Conservation (phyloP, 2,797 vertebrate species). For the Chromobotia macracanthus region DNA sequence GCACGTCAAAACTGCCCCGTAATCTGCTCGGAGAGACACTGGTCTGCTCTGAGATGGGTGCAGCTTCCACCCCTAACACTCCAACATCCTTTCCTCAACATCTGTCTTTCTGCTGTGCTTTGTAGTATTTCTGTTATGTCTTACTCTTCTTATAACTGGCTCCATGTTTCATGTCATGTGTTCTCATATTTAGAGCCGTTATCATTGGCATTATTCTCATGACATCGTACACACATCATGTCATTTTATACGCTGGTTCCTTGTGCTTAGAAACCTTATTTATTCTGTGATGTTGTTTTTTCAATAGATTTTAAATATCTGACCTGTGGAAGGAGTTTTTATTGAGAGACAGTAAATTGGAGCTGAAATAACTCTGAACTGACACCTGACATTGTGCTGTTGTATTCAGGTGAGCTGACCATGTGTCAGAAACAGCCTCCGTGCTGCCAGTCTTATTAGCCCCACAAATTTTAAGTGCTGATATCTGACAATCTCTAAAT, state of each 20-base stretch:
- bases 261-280: constrained; percentile 17
- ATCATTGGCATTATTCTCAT: neutral
- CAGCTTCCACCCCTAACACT: constrained; percentile 47
- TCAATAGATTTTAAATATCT: neutral
- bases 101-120: constrained; percentile 6
- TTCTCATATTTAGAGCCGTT: constrained; percentile 27
- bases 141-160: neutral
- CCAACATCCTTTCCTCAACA: constrained; percentile 34
- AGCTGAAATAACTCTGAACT: neutral
- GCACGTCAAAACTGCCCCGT: constrained; percentile 60
- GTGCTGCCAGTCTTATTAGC: constrained; percentile 12
- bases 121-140: constrained; percentile 27
- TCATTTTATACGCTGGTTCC: neutral
- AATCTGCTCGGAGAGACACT: constrained; percentile 56
- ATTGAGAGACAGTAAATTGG: constrained; percentile 3
- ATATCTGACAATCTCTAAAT: constrained; percentile 56
- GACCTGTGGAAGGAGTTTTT: constrained; percentile 4
- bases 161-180: neutral
- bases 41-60: constrained; percentile 57
- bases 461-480: constrained; percentile 23
- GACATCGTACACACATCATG: neutral
- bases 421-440: neutral
- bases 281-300: neutral
- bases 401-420: neutral
- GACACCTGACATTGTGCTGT: neutral